Evolutionary conservation across 2,113 vertebrate species (phyloP).

Genomic region (Plectropomus leopardus): DNA sequence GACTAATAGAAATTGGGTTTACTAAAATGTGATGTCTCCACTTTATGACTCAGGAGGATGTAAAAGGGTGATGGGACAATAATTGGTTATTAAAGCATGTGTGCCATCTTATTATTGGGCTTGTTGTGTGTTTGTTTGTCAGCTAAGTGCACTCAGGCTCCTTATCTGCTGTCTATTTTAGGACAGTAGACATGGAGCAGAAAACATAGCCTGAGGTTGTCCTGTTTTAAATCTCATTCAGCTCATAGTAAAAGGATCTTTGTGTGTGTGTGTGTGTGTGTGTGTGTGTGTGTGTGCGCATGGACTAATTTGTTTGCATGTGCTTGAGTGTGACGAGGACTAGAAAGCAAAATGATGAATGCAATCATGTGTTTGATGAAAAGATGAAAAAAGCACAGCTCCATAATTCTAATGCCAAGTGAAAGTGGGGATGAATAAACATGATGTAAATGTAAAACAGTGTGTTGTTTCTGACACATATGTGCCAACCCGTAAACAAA

Average conservation of each 20-base stretch:
- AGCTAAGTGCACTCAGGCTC: slow-evolving; percentile 61
- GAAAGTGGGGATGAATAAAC: slow-evolving; percentile 45
- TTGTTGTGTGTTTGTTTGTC: slow-evolving; percentile 31
- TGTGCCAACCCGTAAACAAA: background rate
- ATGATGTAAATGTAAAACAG: slow-evolving; percentile 3
- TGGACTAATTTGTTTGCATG: slow-evolving; percentile 46
- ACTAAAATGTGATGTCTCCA: slow-evolving; percentile 1
- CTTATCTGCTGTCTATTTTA: slow-evolving; percentile 42
- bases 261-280: slow-evolving; percentile 33
- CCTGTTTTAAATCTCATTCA: slow-evolving; percentile 53
- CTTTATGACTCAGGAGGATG: slow-evolving; percentile 10
- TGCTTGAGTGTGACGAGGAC: slow-evolving; percentile 40
- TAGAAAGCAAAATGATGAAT: slow-evolving; percentile 64
- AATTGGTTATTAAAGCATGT: slow-evolving; percentile 35
- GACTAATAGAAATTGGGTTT: slow-evolving; percentile 12
- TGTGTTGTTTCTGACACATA: background rate
- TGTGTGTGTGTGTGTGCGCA: slow-evolving; percentile 4
- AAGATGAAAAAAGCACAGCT: slow-evolving; percentile 63
- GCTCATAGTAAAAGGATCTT: slow-evolving; percentile 51
- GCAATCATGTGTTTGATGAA: slow-evolving; percentile 73
- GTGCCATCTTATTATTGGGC: slow-evolving; percentile 29
- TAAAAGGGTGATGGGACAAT: slow-evolving; percentile 38
- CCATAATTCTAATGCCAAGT: slow-evolving; percentile 32
- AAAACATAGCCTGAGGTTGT: slow-evolving; percentile 60
- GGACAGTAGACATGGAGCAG: slow-evolving; percentile 51